Percentiles rank a stretch among this genome's conserved stretches.
Conservation (phyloP, 2,888 invertebrate species). For the Neria commutata region DNA sequence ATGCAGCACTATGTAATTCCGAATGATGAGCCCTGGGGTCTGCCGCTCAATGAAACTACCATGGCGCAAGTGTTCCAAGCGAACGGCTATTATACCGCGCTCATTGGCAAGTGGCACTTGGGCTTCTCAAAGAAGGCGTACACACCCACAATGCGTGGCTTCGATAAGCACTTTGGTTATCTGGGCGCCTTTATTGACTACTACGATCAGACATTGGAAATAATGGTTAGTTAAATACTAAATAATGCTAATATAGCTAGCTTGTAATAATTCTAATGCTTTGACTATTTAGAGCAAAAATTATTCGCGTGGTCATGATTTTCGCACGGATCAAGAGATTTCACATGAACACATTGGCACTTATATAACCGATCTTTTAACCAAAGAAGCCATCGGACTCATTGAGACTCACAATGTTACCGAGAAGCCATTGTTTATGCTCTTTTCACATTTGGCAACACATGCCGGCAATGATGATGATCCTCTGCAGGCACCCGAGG, state of each 20-base stretch:
- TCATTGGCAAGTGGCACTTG: constrained; percentile 91
- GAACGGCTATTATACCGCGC: constrained; percentile 79
- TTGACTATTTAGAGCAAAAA: constrained; percentile 27
- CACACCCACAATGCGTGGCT: constrained; percentile 77
- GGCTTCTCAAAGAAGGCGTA: constrained; percentile 71
- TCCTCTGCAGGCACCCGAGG: constrained; percentile 73
- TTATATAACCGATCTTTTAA: constrained; percentile 76
- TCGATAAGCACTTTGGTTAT: constrained; percentile 83
- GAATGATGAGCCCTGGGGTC: constrained; percentile 74
- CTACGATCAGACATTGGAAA: constrained; percentile 69
- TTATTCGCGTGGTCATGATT: constrained; percentile 62
- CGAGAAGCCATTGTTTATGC: constrained; percentile 74
- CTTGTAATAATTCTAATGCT: constrained; percentile 31
- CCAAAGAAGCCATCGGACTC: constrained; percentile 68
- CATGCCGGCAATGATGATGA: constrained; percentile 76
- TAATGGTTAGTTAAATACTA: constrained; percentile 52
- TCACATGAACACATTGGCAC: constrained; percentile 64
- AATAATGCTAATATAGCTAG: background rate
- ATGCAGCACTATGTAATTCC: constrained; percentile 75
- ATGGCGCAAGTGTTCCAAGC: constrained; percentile 73
- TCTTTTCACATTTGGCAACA: constrained; percentile 79
- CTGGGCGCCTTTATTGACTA: constrained; percentile 84
- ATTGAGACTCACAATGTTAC: constrained; percentile 67
- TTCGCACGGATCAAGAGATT: constrained; percentile 63
- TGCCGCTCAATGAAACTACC: constrained; percentile 72